Conservation (phyloP, 2,888 invertebrate species). For the Eupithecia pulchellata region DNA sequence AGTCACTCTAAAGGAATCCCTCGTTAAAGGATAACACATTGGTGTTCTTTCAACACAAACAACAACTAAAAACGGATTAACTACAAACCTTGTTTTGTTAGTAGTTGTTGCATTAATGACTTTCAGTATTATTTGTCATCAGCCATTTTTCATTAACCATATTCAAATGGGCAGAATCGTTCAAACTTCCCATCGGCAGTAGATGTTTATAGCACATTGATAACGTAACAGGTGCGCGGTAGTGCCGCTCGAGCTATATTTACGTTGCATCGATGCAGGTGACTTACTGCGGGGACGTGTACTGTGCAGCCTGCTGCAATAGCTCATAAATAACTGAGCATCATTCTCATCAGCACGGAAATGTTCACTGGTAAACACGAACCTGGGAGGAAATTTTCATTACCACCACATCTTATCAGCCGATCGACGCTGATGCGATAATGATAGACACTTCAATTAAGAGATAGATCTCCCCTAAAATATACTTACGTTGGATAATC, state of each 20-base stretch:
- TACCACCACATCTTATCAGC: no score
- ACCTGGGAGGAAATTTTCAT: no score
- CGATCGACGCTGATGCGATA: no score
- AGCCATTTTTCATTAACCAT: background rate
- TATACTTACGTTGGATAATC: no score
- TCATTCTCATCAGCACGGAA: background rate
- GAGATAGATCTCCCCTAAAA: no score
- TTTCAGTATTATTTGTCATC: background rate
- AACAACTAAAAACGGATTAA: no score
- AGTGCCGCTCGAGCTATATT: slow-evolving; percentile 76
- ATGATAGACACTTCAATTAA: no score
- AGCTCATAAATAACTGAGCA: background rate
- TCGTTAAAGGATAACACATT: no score
- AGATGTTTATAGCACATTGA: slow-evolving; percentile 63
- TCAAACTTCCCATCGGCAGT: slow-evolving; percentile 31
- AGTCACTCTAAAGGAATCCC: background rate
- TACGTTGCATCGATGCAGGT: slow-evolving; percentile 51
- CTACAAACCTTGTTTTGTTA: no score
- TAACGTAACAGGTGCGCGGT: slow-evolving; percentile 77
- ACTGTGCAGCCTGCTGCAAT: slow-evolving; percentile 20
- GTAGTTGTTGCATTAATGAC: no score
- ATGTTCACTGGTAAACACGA: background rate
- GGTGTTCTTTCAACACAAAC: background rate
- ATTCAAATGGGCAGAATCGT: slow-evolving; percentile 15
- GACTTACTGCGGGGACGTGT: slow-evolving; percentile 35